Evolutionary conservation across 1,140 invertebrate genomes (phyloP).

Genomic region (Drosophila murphyi): DNA sequence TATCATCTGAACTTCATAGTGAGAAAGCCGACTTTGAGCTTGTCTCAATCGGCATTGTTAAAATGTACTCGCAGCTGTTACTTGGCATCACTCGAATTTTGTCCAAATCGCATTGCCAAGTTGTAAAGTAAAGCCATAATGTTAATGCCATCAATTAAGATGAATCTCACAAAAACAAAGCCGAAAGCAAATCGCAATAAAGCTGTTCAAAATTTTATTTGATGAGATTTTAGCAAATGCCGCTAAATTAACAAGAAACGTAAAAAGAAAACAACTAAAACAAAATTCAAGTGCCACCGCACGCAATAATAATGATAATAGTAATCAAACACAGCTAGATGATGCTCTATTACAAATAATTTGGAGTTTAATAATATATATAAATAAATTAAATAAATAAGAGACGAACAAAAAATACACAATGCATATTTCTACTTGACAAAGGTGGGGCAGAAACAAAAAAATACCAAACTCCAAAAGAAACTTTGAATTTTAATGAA

Average conservation of each 20-base stretch:
- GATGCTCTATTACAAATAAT: conserved; percentile 36
- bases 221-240: not conserved
- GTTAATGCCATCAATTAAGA: conserved; percentile 30
- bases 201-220: not conserved
- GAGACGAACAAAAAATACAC: conserved; percentile 8
- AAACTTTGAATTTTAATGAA: conserved; percentile 52
- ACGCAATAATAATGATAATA: too few species aligned
- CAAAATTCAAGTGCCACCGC: conserved; percentile 32
- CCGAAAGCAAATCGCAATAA: not conserved
- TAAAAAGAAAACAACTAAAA: conserved; percentile 20
- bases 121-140: conserved; percentile 30
- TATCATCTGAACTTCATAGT: conserved; percentile 10
- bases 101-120: conserved; percentile 10
- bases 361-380: conserved; percentile 22
- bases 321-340: conserved; percentile 10
- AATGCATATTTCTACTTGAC: conserved; percentile 20
- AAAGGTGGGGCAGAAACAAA: not conserved
- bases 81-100: not conserved
- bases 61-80: conserved; percentile 5
- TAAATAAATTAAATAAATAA: too few species aligned
- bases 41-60: not conserved
- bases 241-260: conserved; percentile 9
- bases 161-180: not conserved
- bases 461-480: conserved; percentile 20
- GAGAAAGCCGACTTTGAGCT: conserved; percentile 19